These are phyloP conservation scores for Apamea sordens DNA, from an alignment of 2,888 invertebrate species.

Conservation along the genomic window DNA sequence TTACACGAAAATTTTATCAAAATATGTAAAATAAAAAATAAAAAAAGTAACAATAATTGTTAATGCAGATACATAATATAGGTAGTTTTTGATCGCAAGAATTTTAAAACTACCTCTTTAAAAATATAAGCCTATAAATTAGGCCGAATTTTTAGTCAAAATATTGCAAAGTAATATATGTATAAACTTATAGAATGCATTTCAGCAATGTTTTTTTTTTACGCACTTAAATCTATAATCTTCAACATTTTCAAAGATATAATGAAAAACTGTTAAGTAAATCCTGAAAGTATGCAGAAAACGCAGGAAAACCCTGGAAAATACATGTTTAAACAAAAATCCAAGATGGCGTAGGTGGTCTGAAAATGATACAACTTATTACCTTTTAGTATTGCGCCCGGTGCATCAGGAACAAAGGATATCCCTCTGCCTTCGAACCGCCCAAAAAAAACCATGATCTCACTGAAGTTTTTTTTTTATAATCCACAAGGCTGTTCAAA, in stretches of 20 bases:
- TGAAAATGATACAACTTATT: constrained; percentile 62
- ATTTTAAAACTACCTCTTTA: not conserved
- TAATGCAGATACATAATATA: not conserved
- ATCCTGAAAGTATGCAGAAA: not conserved
- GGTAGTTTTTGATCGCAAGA: not conserved
- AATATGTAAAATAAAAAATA: not conserved
- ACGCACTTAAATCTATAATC: not conserved
- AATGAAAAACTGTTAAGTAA: not conserved
- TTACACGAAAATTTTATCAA: not conserved
- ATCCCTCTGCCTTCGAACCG: constrained; percentile 17
- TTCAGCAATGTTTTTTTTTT: too few relatives aligned
- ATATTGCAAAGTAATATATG: not conserved
- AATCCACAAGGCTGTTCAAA: constrained; percentile 51
- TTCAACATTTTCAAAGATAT: not conserved
- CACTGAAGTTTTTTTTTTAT: constrained; percentile 23
- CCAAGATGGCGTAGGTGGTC: constrained; percentile 61
- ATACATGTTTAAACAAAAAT: constrained; percentile 38
- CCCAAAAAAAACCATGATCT: constrained; percentile 32
- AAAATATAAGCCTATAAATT: not conserved
- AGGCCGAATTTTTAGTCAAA: not conserved
- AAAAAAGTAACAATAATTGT: not conserved
- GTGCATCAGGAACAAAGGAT: constrained; percentile 69
- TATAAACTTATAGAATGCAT: too few relatives aligned
- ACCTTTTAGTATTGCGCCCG: constrained; percentile 62
- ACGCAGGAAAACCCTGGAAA: constrained; percentile 22